A percentile compares a stretch with the other conserved stretches of the same genome.
Evolutionary conservation across 92 coral and sea anemone genomes (phyloP).

Genomic region (Palythoa caribaeorum): DNA sequence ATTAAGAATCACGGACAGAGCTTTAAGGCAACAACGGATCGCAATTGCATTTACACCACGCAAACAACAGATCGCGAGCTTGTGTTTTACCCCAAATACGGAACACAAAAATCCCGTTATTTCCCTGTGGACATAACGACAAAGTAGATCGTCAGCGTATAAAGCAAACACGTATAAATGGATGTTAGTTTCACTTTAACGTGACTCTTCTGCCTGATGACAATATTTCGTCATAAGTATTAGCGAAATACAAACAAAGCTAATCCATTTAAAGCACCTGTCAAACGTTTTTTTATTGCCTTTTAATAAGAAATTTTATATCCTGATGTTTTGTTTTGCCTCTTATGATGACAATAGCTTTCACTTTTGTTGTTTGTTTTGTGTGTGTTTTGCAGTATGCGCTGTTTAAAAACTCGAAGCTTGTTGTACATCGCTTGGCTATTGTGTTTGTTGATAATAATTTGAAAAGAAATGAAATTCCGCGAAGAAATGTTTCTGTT

Average conservation of each 20-base stretch:
- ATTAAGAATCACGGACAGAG: no score
- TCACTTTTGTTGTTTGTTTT: background rate
- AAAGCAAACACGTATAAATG: background rate
- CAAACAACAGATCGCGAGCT: no score
- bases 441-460: background rate
- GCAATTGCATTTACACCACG: no score
- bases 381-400: background rate
- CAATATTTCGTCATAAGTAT: background rate
- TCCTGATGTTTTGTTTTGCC: background rate
- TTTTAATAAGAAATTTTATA: background rate
- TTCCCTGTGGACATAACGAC: no score
- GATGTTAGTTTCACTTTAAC: background rate
- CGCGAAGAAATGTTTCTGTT: background rate
- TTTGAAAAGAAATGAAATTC: background rate
- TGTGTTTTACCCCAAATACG: no score
- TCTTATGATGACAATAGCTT: background rate
- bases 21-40: no score
- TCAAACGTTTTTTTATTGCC: background rate
- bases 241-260: conserved; percentile 3
- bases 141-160: background rate
- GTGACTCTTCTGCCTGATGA: background rate
- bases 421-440: background rate
- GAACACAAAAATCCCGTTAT: no score
- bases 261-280: background rate
- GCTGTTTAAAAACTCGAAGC: background rate